These are phyloP conservation scores for Brachyhypopomus gauderio DNA, from an alignment of 2,113 vertebrate species.

Conservation along the genomic window DNA sequence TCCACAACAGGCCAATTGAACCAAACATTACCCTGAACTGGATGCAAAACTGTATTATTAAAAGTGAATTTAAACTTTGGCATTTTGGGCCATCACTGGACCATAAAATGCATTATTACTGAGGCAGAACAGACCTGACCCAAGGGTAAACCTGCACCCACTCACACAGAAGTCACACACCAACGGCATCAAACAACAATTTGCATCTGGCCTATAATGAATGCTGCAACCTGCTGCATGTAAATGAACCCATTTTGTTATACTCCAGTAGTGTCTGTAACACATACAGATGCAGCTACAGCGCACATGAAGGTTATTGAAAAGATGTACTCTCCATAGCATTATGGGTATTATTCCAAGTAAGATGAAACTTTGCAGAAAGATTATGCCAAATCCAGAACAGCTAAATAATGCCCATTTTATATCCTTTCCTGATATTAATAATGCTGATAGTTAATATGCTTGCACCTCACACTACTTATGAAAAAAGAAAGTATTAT, in stretches of 20 bases:
- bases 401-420: too few species aligned
- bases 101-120: not conserved
- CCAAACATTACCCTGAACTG: not conserved
- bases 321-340: not conserved
- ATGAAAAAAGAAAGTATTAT: too few species aligned
- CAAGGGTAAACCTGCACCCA: not conserved
- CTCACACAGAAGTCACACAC: not conserved
- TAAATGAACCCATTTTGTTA: conserved; percentile 33
- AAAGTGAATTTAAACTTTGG: not conserved
- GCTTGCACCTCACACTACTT: too few species aligned
- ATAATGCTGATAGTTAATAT: too few species aligned
- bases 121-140: conserved; percentile 1
- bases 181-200: conserved; percentile 20
- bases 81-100: not conserved
- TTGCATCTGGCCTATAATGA: conserved; percentile 12
- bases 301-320: not conserved
- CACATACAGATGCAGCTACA: not conserved
- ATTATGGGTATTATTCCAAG: not conserved
- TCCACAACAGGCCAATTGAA: not conserved
- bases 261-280: not conserved
- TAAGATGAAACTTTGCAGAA: not conserved
- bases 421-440: too few species aligned
- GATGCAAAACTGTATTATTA: not conserved
- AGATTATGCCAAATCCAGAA: not conserved
- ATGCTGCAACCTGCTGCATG: conserved; percentile 37